Base-by-base conservation (phyloP, 2,113 vertebrate species). In the Rhinolophus ferrumequinum region DNA sequence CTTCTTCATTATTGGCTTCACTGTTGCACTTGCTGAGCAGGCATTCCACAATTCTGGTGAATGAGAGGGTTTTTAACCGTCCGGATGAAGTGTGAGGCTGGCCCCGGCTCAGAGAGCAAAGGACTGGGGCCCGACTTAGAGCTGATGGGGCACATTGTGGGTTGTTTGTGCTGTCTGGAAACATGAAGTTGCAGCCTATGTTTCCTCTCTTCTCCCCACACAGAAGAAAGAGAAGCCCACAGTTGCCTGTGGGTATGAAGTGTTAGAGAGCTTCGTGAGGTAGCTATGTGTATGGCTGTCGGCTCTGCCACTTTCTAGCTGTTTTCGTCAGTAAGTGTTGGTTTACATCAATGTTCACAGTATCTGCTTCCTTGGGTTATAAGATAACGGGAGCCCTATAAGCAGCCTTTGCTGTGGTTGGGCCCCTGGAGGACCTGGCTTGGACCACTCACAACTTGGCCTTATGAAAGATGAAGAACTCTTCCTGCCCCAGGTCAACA, bases 21-120 rank as follows among this genome's bases (percentile, higher is more conserved):
- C 77, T 0, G 0, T 35, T 12, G 41, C 8, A 54, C 0, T 0
- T 16, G 66, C 60, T 24, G 62, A 69, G 66, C 1, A 15, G 80
- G 54, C 1, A 0, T n/a, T 6, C 50, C 1, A 0, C 11, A 18
- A 13, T 35, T 16, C 70, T 33, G 24, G 66, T 58, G n/a, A 77
- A 24, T 0, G 4, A 79, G 33, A 9, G 35, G 22, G 9, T 33
- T n/a, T n/a, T 41, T 52, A 58, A 33, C 22, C 16, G 4, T 8
- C 9, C 58, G 47, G 41, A 2, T 10, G 44, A 72, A 50, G 3
- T 7, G 3, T 2, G 26, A 22, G 5, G 56, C 28, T 30, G 47
- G 64, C 50, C 6, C 11, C 6, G 1, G 24, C 79, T n/a, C 35
- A 26, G 35, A 52, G 4, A n/a, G 30, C 30, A 7, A 47, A 14